Percentiles rank a stretch among this genome's conserved stretches.
Evolutionary conservation across 2,888 invertebrate genomes (phyloP).

Genomic region (Linnaemya vulpina): DNA sequence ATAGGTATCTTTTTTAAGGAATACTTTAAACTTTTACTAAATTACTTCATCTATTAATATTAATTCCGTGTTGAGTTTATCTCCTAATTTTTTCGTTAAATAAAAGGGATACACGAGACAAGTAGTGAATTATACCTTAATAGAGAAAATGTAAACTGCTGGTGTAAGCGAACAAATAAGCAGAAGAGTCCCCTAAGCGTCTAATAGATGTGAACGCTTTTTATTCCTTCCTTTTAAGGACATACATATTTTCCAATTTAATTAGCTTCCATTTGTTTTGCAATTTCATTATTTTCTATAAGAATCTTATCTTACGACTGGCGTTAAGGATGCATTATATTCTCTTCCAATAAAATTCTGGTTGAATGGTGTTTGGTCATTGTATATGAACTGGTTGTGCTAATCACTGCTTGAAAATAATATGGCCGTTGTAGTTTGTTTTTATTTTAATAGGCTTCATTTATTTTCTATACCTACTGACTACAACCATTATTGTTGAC

Average conservation of each 20-base stretch:
- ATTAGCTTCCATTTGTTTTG: constrained; percentile 39
- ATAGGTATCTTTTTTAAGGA: too few relatives aligned
- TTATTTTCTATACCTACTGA: constrained; percentile 19
- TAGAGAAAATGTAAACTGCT: not conserved
- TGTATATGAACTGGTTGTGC: constrained; percentile 16
- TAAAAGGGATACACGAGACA: not conserved
- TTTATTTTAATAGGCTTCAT: constrained; percentile 29
- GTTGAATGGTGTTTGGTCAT: constrained; percentile 16
- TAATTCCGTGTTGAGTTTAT: not conserved
- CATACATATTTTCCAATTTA: constrained; percentile 25
- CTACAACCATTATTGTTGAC: constrained; percentile 33
- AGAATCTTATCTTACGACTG: constrained; percentile 29
- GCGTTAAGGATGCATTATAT: not conserved
- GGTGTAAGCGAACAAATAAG: not conserved
- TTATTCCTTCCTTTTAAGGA: not conserved
- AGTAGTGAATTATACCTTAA: constrained; percentile 13
- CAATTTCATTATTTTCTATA: constrained; percentile 41
- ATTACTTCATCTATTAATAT: too few relatives aligned
- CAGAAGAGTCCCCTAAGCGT: not conserved
- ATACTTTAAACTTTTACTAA: too few relatives aligned
- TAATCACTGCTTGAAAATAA: constrained; percentile 43
- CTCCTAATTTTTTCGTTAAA: not conserved
- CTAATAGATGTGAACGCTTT: constrained; percentile 8
- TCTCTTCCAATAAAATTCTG: constrained; percentile 28
- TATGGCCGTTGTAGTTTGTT: constrained; percentile 17